Percentiles rank a stretch among this genome's conserved stretches.
Conservation (phyloP, 2,888 invertebrate species). For the Phytoseiulus persimilis region DNA sequence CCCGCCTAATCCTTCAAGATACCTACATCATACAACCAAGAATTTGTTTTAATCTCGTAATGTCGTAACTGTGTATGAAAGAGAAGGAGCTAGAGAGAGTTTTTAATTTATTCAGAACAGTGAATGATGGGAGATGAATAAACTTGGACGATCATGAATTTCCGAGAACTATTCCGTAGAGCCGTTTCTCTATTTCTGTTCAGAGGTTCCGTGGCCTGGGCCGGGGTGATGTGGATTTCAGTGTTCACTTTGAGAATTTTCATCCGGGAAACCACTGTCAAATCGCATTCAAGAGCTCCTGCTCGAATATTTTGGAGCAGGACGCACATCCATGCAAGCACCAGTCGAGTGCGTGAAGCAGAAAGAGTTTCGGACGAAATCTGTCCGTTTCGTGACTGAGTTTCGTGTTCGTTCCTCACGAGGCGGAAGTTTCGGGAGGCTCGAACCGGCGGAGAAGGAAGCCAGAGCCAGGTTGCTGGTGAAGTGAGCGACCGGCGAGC, state of each 20-base stretch:
- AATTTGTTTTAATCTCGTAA: neutral
- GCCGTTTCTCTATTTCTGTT: neutral
- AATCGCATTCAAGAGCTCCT: too few species aligned
- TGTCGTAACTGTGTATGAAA: neutral
- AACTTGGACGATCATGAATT: neutral
- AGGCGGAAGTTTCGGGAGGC: neutral
- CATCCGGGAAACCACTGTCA: too few species aligned
- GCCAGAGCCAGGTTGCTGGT: neutral
- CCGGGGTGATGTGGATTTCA: too few species aligned
- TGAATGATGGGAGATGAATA: neutral
- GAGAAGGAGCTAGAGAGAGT: neutral
- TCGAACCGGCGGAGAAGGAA: neutral
- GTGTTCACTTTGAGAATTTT: neutral
- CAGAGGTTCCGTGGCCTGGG: too few species aligned
- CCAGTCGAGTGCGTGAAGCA: neutral
- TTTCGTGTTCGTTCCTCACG: neutral
- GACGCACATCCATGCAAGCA: neutral
- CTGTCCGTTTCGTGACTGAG: neutral
- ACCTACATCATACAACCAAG: neutral
- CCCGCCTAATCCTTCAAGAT: neutral
- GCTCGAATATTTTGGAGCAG: too few species aligned
- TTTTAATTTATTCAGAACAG: neutral
- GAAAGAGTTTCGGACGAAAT: neutral
- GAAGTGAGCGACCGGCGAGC: neutral
- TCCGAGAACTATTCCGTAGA: neutral